Base-by-base conservation (phyloP, 2,797 vertebrate genomes). In the Darevskia mixta region DNA sequence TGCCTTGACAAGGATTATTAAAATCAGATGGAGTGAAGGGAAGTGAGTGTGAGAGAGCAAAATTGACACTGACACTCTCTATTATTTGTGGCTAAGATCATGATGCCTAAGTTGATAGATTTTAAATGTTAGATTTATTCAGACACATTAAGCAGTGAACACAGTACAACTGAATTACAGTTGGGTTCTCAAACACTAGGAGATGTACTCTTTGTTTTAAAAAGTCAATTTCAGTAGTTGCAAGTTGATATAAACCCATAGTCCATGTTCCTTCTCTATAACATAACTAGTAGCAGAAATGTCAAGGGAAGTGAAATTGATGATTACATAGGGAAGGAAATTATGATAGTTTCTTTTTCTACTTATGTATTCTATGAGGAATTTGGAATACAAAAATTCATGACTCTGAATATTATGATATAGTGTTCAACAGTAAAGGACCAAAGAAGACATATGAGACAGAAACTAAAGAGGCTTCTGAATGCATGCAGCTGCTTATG, bases 1-100 rank as follows among this genome's bases (percentile, higher is more conserved):
- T 98, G 98, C 97, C 98, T 98, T 99, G 98, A 99, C 98, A 98
- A 98, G 98, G 98, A 98, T 99, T 98, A 99, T 99, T 99, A 98
- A 98, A 99, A 99, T 98, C 98, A 98, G 98, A 97, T 97, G 97
- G 97, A 98, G 97, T 98, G 98, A 98, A 97, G 95, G 97, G 96
- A 97, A 97, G 95, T 93, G 97, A 97, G 97, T 97, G 96, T 97
- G 97, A 98, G 98, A 97, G 97, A 98, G 97, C 96, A 97, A 97
- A 99, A 99, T 99, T 98, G 98, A 99, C 98, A 98, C 96, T 98
- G 98, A 98, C 98, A 98, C 97, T 97, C 97, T 98, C 97, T 97
- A 98, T 99, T 99, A 98, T 98, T 98, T 98, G 97, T 97, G 97
- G 98, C 97, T 98, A 98, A 98, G 98, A 98, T 98, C 97, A 95